Evolutionary conservation across 2,888 invertebrate species (phyloP).

Genomic region (Sisyra nigra): DNA sequence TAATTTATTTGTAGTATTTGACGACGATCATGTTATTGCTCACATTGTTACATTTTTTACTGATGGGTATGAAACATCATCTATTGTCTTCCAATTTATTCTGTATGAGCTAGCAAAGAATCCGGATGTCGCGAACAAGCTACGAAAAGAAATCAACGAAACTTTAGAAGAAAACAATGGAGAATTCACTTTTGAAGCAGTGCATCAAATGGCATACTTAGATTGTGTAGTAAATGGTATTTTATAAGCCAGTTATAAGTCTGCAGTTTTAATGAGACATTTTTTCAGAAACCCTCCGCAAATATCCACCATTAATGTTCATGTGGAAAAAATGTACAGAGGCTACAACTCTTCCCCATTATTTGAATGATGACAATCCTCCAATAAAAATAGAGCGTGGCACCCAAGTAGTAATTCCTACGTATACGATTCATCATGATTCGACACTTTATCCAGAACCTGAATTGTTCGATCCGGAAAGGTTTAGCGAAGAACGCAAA

Average conservation of each 20-base stretch:
- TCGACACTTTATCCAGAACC: slow-evolving; percentile 3
- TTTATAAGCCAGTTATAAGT: background rate
- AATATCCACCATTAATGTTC: background rate
- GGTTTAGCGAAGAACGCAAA: slow-evolving; percentile 2
- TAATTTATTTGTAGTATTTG: slow-evolving; percentile 12
- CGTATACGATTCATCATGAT: background rate
- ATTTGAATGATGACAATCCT: background rate
- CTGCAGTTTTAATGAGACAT: no score
- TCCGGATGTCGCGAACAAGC: slow-evolving; percentile 18
- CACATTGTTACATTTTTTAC: slow-evolving; percentile 20
- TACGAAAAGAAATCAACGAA: slow-evolving; percentile 18
- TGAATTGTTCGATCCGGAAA: slow-evolving; percentile 2
- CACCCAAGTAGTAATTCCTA: background rate
- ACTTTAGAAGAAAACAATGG: slow-evolving; percentile 14
- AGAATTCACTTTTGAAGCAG: slow-evolving; percentile 17
- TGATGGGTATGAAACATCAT: slow-evolving; percentile 22
- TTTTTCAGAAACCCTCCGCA: slow-evolving; percentile 4
- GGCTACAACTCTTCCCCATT: background rate
- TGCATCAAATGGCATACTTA: slow-evolving; percentile 20
- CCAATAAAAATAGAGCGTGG: background rate
- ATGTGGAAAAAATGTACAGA: slow-evolving; percentile 1
- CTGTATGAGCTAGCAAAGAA: slow-evolving; percentile 19
- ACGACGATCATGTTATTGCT: slow-evolving; percentile 13
- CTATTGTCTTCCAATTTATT: slow-evolving; percentile 18
- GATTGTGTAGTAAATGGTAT: slow-evolving; percentile 9